These are phyloP conservation scores for Sylvia atricapilla DNA, from an alignment of 2,113 vertebrate species.

Conservation along the genomic window DNA sequence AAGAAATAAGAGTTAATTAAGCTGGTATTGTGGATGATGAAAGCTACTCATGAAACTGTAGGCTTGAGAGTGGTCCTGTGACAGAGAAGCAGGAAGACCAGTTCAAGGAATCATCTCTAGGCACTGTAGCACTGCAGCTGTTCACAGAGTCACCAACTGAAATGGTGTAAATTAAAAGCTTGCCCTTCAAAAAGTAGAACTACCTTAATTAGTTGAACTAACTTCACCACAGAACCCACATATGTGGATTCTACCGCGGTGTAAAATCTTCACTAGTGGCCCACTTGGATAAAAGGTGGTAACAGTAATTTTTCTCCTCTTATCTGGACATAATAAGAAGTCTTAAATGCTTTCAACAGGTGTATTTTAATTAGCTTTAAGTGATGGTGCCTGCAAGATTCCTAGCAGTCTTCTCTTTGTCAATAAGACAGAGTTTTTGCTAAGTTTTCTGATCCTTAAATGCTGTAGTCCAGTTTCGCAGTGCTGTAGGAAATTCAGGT, in stretches of 20 bases:
- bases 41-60: background rate
- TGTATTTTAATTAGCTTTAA: background rate
- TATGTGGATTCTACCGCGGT: background rate
- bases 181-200: background rate
- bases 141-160: background rate
- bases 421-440: background rate
- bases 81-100: background rate
- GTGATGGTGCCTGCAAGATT: background rate
- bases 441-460: background rate
- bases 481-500: background rate
- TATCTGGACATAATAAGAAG: background rate
- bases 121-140: background rate
- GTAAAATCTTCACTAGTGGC: background rate
- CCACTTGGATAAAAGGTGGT: background rate
- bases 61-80: background rate
- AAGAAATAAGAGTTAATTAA: background rate
- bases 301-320: background rate
- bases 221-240: background rate
- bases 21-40: background rate
- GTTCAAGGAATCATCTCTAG: background rate
- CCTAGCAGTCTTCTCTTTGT: background rate
- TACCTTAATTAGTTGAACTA: background rate
- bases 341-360: background rate
- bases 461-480: background rate
- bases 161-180: background rate